Conservation (phyloP, 2,797 vertebrate species). For the Selene dorsalis region DNA sequence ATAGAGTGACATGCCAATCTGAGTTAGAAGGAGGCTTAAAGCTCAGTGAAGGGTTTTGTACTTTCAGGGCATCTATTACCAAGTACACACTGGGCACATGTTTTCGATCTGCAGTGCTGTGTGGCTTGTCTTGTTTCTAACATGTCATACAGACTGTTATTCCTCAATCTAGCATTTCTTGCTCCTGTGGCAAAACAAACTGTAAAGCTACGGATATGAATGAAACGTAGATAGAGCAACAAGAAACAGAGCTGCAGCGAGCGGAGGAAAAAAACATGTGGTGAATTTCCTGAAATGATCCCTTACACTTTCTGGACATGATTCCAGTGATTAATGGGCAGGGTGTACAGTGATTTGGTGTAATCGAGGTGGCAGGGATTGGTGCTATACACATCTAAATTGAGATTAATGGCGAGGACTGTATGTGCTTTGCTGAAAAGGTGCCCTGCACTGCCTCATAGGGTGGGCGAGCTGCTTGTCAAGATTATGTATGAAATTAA, state of each 20-base stretch:
- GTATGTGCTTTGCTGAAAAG: conserved; percentile 28
- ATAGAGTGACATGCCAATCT: conserved; percentile 9
- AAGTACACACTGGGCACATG: conserved; percentile 36
- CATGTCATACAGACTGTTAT: conserved; percentile 51
- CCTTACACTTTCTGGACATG: conserved; percentile 47
- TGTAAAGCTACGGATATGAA: conserved; percentile 13
- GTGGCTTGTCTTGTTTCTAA: conserved; percentile 51
- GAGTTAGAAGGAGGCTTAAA: conserved; percentile 24
- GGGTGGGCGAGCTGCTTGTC: conserved; percentile 20
- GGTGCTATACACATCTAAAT: conserved; percentile 52
- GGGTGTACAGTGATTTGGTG: conserved; percentile 51
- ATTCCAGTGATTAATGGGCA: conserved; percentile 63
- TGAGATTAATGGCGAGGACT: conserved; percentile 60
- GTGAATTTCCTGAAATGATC: conserved; percentile 65
- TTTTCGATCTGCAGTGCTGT: conserved; percentile 51
- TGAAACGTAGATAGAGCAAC: conserved; percentile 27
- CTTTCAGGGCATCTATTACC: conserved; percentile 36
- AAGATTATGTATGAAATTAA: conserved; percentile 44
- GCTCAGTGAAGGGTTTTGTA: conserved; percentile 14
- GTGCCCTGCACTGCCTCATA: conserved; percentile 55
- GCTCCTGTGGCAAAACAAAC: conserved; percentile 63
- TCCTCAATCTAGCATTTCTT: conserved; percentile 58
- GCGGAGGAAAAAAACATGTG: not conserved
- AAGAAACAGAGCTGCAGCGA: conserved; percentile 28
- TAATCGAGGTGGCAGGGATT: conserved; percentile 55